A percentile compares a stretch with the other conserved stretches of the same genome.
Evolutionary conservation across 2,888 invertebrate species (phyloP).

Genomic region (Tenthredo amoena): DNA sequence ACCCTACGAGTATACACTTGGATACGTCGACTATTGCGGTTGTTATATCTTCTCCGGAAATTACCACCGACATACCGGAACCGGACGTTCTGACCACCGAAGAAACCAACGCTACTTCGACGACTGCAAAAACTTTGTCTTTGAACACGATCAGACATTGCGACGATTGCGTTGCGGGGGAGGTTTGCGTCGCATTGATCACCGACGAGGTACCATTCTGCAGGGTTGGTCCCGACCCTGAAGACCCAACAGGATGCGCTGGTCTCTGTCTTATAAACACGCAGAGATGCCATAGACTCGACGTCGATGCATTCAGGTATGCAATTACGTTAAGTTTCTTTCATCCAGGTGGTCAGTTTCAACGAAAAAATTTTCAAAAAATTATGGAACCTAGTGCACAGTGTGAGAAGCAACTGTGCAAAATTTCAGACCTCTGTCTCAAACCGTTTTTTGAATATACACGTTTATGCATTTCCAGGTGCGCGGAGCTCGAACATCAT

Average conservation of each 20-base stretch:
- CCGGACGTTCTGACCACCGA: not conserved
- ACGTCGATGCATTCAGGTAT: conserved; percentile 76
- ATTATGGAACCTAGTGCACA: not conserved
- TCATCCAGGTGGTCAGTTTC: too few species aligned
- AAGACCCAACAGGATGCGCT: conserved; percentile 82
- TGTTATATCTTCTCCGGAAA: conserved; percentile 45
- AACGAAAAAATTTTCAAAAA: not conserved
- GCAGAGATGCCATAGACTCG: conserved; percentile 77
- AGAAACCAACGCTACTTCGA: not conserved
- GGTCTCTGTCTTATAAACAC: conserved; percentile 75
- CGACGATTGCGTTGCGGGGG: conserved; percentile 73
- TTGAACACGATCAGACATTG: conserved; percentile 68
- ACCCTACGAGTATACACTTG: conserved; percentile 51
- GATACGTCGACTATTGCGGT: conserved; percentile 18
- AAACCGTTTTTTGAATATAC: not conserved
- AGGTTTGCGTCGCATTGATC: conserved; percentile 84
- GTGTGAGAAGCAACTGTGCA: not conserved
- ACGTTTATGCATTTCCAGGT: conserved; percentile 76
- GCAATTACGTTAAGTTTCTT: not conserved
- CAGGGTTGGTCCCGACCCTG: conserved; percentile 78
- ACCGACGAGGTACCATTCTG: conserved; percentile 82
- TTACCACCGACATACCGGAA: not conserved
- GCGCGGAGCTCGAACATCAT: conserved; percentile 80
- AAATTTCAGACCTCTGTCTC: not conserved
- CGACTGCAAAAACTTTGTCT: conserved; percentile 48